These are phyloP conservation scores for Cheilosia urbana DNA, from an alignment of 2,888 invertebrate genomes.

Conservation along the genomic window DNA sequence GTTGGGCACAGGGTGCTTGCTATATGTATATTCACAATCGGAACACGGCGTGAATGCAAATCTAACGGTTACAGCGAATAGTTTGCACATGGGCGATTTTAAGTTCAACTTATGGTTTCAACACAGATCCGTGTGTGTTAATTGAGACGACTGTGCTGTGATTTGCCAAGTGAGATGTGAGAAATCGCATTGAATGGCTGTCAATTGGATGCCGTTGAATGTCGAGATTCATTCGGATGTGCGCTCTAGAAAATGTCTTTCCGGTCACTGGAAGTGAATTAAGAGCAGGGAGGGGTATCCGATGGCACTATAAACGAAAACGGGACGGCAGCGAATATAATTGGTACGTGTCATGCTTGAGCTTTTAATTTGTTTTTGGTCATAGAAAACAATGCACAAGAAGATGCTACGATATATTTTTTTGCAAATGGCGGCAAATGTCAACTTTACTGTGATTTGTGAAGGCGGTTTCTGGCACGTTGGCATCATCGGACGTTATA, in stretches of 20 bases:
- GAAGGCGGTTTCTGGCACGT: too few species aligned
- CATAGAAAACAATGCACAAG: too few species aligned
- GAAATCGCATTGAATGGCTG: conserved; percentile 63
- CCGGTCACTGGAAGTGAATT: conserved; percentile 51
- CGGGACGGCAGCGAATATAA: neutral
- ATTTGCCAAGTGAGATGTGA: conserved; percentile 65
- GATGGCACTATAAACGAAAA: neutral
- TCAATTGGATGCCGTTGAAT: conserved; percentile 62
- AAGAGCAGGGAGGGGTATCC: neutral
- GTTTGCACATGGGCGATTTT: conserved; percentile 70
- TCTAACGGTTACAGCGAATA: conserved; percentile 65
- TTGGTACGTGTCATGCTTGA: neutral
- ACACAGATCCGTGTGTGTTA: conserved; percentile 55
- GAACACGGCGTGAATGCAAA: conserved; percentile 54
- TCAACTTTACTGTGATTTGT: too few species aligned
- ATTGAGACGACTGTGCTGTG: conserved; percentile 58
- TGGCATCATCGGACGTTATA: too few species aligned
- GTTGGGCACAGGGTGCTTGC: conserved; percentile 26
- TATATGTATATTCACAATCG: conserved; percentile 28
- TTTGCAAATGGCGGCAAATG: too few species aligned
- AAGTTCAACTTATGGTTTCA: conserved; percentile 70
- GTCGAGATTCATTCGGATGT: conserved; percentile 29
- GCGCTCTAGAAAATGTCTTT: conserved; percentile 43
- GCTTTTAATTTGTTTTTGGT: neutral
- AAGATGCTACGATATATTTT: too few species aligned